Base-by-base conservation (phyloP, 2,797 vertebrate genomes). In the Microhierax caerulescens region DNA sequence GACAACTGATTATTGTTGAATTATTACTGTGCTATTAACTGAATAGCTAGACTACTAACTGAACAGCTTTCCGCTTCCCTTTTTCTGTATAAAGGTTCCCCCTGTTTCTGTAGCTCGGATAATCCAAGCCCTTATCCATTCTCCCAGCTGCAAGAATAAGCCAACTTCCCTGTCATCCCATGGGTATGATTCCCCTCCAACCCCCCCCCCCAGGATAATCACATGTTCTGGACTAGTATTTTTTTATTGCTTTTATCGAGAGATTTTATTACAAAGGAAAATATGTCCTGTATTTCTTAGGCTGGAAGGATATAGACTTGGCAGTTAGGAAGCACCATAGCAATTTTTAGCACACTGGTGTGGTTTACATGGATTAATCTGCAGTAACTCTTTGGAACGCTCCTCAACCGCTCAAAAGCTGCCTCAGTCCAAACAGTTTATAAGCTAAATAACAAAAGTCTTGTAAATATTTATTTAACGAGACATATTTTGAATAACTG, bases 401-500 rank as follows among this genome's bases (percentile, higher is more conserved):
- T 97, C 94, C 84, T 94, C 78, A 83, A 91, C 25, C 13, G 59
- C 91, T 94, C 93, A 50, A 86, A 80, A 93, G 85, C 93, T 90
- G 79, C 88, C 83, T 96, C 91, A 95, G 93, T 96, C 96, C 95
- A 97, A 97, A 97, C 96, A 96, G 96, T 97, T 97, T 97, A 97
- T 97, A 96, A 96, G 93, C 97, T 97, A 96, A 98, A 97, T 97
- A 97, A 98, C 64, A 93, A 94, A 97, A 95, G 89, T 93, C 95
- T 97, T 98, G 98, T 98, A 98, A 98, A 98, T 98, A 98, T 98
- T 98, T 98, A 98, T 98, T 98, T 97, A 98, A 98, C 92, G 83
- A 97, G 97, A 93, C 96, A 97, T 98, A 97, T 97, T 98, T 98
- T 98, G 97, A 98, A 98, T 97, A 98, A 98, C 96, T 95, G 97